Conservation (phyloP, 2,888 invertebrate species). For the Taphrorychus bicolor region DNA sequence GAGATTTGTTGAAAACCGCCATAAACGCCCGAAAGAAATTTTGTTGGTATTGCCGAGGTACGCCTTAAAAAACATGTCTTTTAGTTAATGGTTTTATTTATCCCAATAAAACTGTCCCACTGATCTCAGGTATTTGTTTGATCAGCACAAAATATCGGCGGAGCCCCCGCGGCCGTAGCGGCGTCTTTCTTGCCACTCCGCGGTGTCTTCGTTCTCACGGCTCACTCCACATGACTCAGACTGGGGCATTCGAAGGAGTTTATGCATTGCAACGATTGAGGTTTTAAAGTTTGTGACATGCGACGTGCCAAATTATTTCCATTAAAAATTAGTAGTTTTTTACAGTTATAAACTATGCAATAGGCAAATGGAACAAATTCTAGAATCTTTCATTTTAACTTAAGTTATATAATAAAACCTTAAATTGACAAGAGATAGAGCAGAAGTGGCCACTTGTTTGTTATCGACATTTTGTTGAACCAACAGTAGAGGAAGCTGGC, state of each 20-base stretch:
- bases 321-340: too few relatives aligned
- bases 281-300: background rate
- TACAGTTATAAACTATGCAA: too few relatives aligned
- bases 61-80: slow-evolving; percentile 35
- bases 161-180: slow-evolving; percentile 32
- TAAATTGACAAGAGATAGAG: too few relatives aligned
- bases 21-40: slow-evolving; percentile 1
- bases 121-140: slow-evolving; percentile 42
- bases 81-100: slow-evolving; percentile 41
- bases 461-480: too few relatives aligned
- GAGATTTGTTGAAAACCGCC: background rate
- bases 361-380: too few relatives aligned
- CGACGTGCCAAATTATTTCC: too few relatives aligned
- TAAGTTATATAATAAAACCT: too few relatives aligned
- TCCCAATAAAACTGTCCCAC: slow-evolving; percentile 42
- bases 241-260: slow-evolving; percentile 31
- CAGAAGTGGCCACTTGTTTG: too few relatives aligned
- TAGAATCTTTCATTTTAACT: too few relatives aligned
- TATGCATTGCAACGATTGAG: slow-evolving; percentile 4
- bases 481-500: too few relatives aligned
- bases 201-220: slow-evolving; percentile 50
- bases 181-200: slow-evolving; percentile 38
- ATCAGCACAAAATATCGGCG: slow-evolving; percentile 41
- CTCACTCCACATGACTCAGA: slow-evolving; percentile 41
- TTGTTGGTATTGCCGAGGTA: slow-evolving; percentile 5